phyloP scores from a whole-genome alignment of 2,888 invertebrate genomes.

The Seira musarum region DNA sequence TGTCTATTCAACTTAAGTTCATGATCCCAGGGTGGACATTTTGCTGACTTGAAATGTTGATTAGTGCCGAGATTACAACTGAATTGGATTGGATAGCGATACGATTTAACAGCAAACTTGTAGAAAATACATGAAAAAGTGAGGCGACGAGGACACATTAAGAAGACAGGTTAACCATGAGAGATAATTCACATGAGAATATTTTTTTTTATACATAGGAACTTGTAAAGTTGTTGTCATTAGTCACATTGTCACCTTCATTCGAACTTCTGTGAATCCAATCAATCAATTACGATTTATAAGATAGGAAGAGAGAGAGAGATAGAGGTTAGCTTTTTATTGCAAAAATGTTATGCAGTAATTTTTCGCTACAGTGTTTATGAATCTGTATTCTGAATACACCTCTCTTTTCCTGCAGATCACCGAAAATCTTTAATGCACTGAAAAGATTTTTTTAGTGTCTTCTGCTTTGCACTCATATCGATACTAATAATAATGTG shows the following conservation, averaged over 20 bases:
- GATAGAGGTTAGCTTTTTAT: no score
- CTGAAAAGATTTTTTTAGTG: no score
- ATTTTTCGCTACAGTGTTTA: no score
- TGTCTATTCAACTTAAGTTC: not conserved
- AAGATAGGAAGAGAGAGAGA: not conserved
- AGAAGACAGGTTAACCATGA: conserved; percentile 2
- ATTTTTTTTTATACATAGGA: not conserved
- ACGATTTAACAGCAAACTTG: not conserved
- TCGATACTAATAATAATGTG: not conserved
- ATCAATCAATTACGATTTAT: not conserved
- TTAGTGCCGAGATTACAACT: not conserved
- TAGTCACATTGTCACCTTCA: conserved; percentile 6
- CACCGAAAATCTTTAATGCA: no score
- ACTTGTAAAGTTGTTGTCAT: not conserved
- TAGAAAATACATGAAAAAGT: not conserved
- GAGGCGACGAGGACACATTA: not conserved
- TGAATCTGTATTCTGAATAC: no score
- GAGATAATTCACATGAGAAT: not conserved
- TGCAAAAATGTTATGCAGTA: no score
- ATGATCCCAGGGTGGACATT: not conserved
- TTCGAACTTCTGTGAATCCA: not conserved
- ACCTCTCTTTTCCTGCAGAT: no score
- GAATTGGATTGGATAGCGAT: not conserved
- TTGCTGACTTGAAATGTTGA: not conserved
- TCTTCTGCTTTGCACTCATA: no score